Base-by-base conservation (phyloP, 2,888 invertebrate genomes). In the Morpho achilles region DNA sequence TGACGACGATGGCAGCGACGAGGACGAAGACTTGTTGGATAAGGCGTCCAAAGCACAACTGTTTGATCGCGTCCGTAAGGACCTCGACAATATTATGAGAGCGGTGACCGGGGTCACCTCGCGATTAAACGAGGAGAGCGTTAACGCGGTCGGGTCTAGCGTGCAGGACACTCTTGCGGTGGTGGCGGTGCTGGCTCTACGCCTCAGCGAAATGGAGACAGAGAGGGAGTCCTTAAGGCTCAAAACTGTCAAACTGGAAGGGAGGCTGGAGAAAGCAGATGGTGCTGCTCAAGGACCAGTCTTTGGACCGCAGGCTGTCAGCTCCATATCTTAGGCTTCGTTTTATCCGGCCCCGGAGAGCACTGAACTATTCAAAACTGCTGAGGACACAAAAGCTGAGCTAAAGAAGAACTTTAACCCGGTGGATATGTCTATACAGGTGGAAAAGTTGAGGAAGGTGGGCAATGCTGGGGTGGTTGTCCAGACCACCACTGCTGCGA, bases 401-500 rank as follows among this genome's bases (percentile, higher is more conserved):
- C 41, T 50, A 5, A 50, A 40, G 41, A 50, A 16, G 7, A 0
- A 8, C 1, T 10, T 50, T 3, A 16, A 39, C 7, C 41, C 50
- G 1, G 7, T 1, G 8, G n/a, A 40, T 7, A 50, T 50, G 3
- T 5, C 39, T 0, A 40, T 50, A 0, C 50, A 50, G 3, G 40
- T 50, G 1, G 50, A 50, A 5, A n/a, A 10, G 4, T 1, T 50
- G 0, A 22, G 65, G 0, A 63, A 51, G 32, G 57, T 70, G 0
- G 66, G 66, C 1, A 67, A 43, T 22, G 57, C 59, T 0, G 69
- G 67, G 0, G 59, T 67, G 0, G 51, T 64, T 1, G 3, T 71
- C 0, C n/a, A 62, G 10, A 64, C 67, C 0, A 45, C 62, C 0
- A 55, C 53, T 0, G 8, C n/a, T 0, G 62, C 53, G 3, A 53